A percentile compares a stretch with the other conserved stretches of the same genome.
Conservation (phyloP, 2,797 vertebrate species). For the Limnodromus scolopaceus region DNA sequence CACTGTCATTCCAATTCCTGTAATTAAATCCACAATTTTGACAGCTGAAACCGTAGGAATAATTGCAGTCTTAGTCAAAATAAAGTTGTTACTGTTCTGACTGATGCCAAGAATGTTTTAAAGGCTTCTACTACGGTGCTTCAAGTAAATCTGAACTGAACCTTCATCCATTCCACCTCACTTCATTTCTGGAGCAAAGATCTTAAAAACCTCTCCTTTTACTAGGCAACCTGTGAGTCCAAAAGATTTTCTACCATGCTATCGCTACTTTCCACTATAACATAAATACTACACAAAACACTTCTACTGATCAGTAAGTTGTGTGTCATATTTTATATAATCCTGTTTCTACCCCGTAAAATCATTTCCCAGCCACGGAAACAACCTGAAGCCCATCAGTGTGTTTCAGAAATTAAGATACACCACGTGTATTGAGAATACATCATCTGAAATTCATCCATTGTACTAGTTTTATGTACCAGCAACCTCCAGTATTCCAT, state of each 20-base stretch:
- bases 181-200: constrained; percentile 42
- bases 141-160: constrained; percentile 5
- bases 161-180: neutral
- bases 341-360: rapidly evolving
- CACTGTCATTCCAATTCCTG: constrained; percentile 42
- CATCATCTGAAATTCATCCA: neutral
- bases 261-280: neutral
- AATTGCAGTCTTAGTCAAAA: constrained; percentile 30
- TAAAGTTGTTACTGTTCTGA: neutral
- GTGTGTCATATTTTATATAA: neutral
- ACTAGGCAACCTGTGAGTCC: neutral
- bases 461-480: rapidly evolving
- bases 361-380: neutral
- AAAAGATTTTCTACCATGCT: neutral
- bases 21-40: constrained; percentile 50
- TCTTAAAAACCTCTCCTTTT: neutral
- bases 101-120: constrained; percentile 6
- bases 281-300: neutral
- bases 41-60: constrained; percentile 28
- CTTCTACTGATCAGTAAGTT: neutral
- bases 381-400: neutral
- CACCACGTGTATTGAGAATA: neutral
- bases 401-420: neutral
- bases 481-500: neutral
- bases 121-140: neutral